Base-by-base conservation (phyloP, 1,140 invertebrate genomes). In the Aphis gossypii region DNA sequence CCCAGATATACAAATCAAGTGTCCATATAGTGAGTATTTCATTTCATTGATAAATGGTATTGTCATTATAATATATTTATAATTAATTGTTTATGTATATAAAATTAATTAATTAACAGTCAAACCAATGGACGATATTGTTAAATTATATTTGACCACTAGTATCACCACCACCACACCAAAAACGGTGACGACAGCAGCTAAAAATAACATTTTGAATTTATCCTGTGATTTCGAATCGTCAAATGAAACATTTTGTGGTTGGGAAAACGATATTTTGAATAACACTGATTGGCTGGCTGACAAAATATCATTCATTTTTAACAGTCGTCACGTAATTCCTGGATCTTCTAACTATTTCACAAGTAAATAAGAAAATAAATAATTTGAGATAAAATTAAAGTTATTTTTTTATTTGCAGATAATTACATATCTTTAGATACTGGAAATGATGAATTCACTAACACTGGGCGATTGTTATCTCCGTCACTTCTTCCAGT, bases 371-470 rank as follows among this genome's bases (percentile, higher is more conserved):
- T 60, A 21, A 14, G 38, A 38, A 60, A 14, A 76, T 46, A 54
- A 35, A 38, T 89, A 30, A 8, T 88, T 51, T 88, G 14, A 51
- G 20, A 87, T 46, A 87, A 87, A 38, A 11, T n/a, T 20, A 48
- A 41, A 87, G 11, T 48, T 30, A 51, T 20, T 51, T 84, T 9
- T 51, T 51, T 51, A 23, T 89, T 23, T 60, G 18, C 7, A 90
- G 92, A 51, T 30, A 93, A 56, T 30, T 93, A 93, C n/a, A 84
- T 93, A 44, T 93, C 92, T 9, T 93, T 93, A 82, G 82, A 86
- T 41, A 23, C 92, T 84, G 48, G 92, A 84, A 51, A n/a, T 86
- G 44, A 84, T 14, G 82, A 82, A 23, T 21, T 51, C 3, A 56
- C 82, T 93, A 86, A 35, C 2, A 38, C 92, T 2, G 92, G 92